A percentile compares a stretch with the other conserved stretches of the same genome.
Evolutionary conservation across 2,888 invertebrate genomes (phyloP).

Genomic region (Ectropis crepuscularia): DNA sequence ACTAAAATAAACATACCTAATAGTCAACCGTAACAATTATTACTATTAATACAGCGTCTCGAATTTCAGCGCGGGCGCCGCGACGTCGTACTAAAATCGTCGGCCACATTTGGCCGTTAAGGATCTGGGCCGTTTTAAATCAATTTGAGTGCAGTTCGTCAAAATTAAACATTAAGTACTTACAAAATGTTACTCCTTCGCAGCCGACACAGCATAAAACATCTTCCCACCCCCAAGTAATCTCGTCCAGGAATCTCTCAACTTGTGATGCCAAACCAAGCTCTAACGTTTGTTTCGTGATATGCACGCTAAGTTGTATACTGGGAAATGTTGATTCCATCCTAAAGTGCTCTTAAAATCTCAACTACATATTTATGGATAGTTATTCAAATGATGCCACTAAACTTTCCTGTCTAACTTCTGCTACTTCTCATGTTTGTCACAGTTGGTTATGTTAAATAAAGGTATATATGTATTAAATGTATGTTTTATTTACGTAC

Average conservation of each 20-base stretch:
- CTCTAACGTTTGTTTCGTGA: constrained; percentile 62
- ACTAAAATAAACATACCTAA: too few relatives aligned
- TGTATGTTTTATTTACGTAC: constrained; percentile 42
- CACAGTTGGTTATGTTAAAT: constrained; percentile 73
- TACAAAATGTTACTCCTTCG: too few relatives aligned
- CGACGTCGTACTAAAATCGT: too few relatives aligned
- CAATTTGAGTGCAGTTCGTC: too few relatives aligned
- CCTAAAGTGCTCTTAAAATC: constrained; percentile 83
- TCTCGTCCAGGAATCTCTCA: constrained; percentile 47
- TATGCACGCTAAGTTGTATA: constrained; percentile 67
- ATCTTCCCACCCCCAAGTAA: constrained; percentile 7
- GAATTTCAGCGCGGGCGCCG: too few relatives aligned
- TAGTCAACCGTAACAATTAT: too few relatives aligned
- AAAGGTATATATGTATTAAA: constrained; percentile 57
- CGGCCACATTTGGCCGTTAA: too few relatives aligned
- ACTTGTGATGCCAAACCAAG: constrained; percentile 62
- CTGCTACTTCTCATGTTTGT: constrained; percentile 63
- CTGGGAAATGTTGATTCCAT: constrained; percentile 79
- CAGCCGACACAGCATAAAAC: too few relatives aligned
- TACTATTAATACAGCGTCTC: too few relatives aligned
- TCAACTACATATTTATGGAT: constrained; percentile 69
- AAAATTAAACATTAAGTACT: too few relatives aligned
- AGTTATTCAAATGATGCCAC: constrained; percentile 58
- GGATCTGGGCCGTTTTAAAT: too few relatives aligned
- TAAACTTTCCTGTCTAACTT: constrained; percentile 53